These are phyloP conservation scores for Antechinus stuartii DNA, from an alignment of 2,113 vertebrate species.

Conservation along the genomic window DNA sequence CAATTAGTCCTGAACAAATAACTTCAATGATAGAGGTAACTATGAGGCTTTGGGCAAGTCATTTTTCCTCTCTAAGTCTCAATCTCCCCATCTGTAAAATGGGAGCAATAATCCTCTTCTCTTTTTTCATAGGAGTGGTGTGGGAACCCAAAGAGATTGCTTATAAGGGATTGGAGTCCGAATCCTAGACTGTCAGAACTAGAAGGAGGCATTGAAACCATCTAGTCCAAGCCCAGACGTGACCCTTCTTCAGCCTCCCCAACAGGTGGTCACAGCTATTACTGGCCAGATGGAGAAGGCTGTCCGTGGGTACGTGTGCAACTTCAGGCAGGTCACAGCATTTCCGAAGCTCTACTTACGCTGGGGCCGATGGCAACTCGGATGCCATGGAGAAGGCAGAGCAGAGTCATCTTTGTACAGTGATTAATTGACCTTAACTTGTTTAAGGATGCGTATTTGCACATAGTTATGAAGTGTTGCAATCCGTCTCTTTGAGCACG, in stretches of 20 bases:
- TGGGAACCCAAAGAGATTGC: background rate
- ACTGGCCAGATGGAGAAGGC: background rate
- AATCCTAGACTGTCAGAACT: background rate
- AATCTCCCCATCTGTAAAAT: background rate
- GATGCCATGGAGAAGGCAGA: background rate
- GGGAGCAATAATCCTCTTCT: background rate
- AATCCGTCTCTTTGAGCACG: constrained; percentile 87
- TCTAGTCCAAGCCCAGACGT: background rate
- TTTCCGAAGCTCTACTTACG: constrained; percentile 73
- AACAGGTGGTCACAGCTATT: background rate
- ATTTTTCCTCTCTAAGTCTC: background rate
- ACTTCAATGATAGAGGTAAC: background rate
- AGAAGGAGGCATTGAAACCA: background rate
- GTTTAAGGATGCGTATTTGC: constrained; percentile 90
- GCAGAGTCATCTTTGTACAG: constrained; percentile 77
- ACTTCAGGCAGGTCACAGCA: background rate
- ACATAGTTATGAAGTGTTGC: constrained; percentile 86
- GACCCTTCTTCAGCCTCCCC: background rate
- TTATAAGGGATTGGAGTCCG: background rate
- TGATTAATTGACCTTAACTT: constrained; percentile 89
- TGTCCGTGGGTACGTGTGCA: background rate
- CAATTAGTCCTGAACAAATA: background rate
- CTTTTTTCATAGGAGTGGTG: background rate
- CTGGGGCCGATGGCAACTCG: constrained; percentile 69
- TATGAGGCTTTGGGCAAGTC: background rate